Base-by-base conservation (phyloP, 2,888 invertebrate genomes). In the Sinodicranocentrus sp. region DNA sequence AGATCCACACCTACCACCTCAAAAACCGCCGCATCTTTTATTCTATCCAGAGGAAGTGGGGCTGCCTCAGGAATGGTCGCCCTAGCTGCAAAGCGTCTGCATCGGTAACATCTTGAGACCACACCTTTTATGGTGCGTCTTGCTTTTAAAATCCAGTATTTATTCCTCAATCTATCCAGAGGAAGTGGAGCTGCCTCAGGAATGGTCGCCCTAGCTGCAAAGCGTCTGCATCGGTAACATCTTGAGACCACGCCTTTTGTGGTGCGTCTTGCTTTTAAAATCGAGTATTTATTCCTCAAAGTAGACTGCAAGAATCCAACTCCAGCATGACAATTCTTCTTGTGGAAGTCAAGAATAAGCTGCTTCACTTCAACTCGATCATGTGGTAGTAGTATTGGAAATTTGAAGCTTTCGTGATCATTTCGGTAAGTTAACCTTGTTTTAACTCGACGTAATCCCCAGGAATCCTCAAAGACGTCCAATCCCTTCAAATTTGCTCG, bases 1-100 rank as follows among this genome's bases (percentile, higher is more conserved):
- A 90, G 88, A 84, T 91, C 90, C 0, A 90, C 84, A 8, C 90
- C 90, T 3, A 84, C 84, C 1, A 65, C 19, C 52, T 65, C 26
- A n/a, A 76, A 76, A 5, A 13, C 33, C 8, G 5, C 17, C 15
- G 21, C 73, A 1, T 23, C 44, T 25, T 19, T 1, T 13, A 65
- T 33, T 3, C 65, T 19, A 1, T 65, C 33, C 10, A 3, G 0
- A 1, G 76, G 63, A n/a, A 76, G 23, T 1, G 61, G 26, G 5
- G 44, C 39, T 5, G 43, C 39, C 17, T 15, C 44, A 6, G 63
- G n/a, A 13, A 5, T 17, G 0, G 44, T 13, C n/a, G 2, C 6
- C 17, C 63, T 75, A 2, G 15, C 61, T 17, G 3, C 1, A 25
- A 23, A 63, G 5, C 61, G 15, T 43, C n/a, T 19, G 44, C 73